Evolutionary conservation across 2,113 vertebrate genomes (phyloP).

Genomic region (Indicator indicator): DNA sequence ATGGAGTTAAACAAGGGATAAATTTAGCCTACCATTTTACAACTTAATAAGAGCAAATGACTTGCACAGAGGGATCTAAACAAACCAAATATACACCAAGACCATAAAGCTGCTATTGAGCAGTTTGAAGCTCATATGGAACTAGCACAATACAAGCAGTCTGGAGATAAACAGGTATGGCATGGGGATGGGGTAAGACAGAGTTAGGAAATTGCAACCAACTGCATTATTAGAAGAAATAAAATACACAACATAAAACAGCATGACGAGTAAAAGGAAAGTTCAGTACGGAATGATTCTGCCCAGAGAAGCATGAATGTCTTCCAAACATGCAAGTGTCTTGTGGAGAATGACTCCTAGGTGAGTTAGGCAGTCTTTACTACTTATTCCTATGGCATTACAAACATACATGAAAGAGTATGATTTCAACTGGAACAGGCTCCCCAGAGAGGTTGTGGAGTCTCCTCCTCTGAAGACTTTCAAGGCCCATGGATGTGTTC

Average conservation of each 20-base stretch:
- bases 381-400: neutral
- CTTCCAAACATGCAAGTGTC: neutral
- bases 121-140: neutral
- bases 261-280: neutral
- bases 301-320: neutral
- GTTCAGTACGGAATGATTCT: neutral
- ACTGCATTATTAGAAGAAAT: conserved; percentile 51
- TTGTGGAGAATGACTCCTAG: neutral
- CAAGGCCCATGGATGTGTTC: too few species aligned
- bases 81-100: conserved; percentile 18
- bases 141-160: neutral
- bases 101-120: conserved; percentile 36
- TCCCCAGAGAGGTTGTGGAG: too few species aligned
- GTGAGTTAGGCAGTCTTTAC: neutral
- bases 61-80: conserved; percentile 25
- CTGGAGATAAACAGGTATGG: neutral
- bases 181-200: neutral
- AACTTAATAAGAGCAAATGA: conserved; percentile 13
- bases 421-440: neutral
- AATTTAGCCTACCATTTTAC: conserved; percentile 46
- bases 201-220: conserved; percentile 17
- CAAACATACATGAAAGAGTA: neutral
- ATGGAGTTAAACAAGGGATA: conserved; percentile 32
- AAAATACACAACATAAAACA: conserved; percentile 36
- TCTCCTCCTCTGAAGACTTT: too few species aligned